Evolutionary conservation across 2,797 vertebrate genomes (phyloP), one percentile per base, ranked within the genome.

Genomic region (Triplophysa yarkandensis): DNA sequence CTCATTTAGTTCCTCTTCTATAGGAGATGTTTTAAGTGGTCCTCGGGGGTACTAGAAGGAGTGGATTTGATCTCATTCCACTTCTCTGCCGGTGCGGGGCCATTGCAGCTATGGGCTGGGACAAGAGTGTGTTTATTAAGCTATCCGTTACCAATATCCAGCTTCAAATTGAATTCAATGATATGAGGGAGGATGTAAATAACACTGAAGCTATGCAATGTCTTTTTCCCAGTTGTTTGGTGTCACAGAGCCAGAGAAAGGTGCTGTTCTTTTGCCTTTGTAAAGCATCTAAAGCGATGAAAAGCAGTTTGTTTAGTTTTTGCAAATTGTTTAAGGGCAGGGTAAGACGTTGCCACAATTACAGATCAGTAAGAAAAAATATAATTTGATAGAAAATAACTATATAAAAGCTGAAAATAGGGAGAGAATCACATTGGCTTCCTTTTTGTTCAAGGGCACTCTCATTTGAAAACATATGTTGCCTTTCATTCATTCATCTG

Each of bases 1-100:
- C 80, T 79, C 81, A 81, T 79, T 81, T 80, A 82, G 79, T 84
- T 84, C 78, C 81, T 79, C 71, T 79, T 82, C 83, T 77, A 79
- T 77, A 79, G 78, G 74, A 82, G 79, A 81, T 75, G 77, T 74
- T 82, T 82, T 80, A 81, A 83, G 82, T 83, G 82, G 74, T 79
- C 79, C 82, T 75, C 71, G 41, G 74, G 79, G 82, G 82, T 76
- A 77, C 79, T 70, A 71, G 67, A 57, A 54, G 65, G 67, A 73
- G 73, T 48, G 23, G 54, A 77, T 63, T 80, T 71, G 63, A 50
- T 74, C 73, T 74, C 70, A 54, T 48, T 46, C 30, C 34, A 68
- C 63, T 62, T 39, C 75, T 61, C 46, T 55, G 34, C 55, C 60
- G 25, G 27, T 25, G 41, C 2, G 25, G 60, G 44, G 57, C 55